phyloP scores from a whole-genome alignment of 2,888 invertebrate species.

The Suillia variegata region DNA sequence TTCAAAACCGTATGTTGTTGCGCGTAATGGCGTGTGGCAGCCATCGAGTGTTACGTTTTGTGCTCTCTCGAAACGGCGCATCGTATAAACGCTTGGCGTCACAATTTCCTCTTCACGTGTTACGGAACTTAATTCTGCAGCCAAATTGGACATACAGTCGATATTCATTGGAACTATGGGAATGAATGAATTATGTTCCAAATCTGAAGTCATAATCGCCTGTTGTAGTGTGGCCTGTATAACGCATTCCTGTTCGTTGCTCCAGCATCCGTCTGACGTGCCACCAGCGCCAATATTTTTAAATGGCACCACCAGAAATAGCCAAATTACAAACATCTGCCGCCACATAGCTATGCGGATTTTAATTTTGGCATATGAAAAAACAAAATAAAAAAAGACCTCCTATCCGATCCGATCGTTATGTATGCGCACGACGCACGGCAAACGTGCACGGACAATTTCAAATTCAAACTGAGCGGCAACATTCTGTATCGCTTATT shows the following conservation, averaged over 20 bases:
- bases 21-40: slow-evolving; percentile 45
- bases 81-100: slow-evolving; percentile 2
- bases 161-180: slow-evolving; percentile 47
- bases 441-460: slow-evolving; percentile 6
- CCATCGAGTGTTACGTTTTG: slow-evolving; percentile 45
- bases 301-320: not conserved
- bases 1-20: slow-evolving; percentile 47
- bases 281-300: too few relatives aligned
- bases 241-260: slow-evolving; percentile 28
- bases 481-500: slow-evolving; percentile 1
- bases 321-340: not conserved
- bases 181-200: too few relatives aligned
- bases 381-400: too few relatives aligned
- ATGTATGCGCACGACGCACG: not conserved
- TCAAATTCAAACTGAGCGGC: slow-evolving; percentile 20
- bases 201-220: too few relatives aligned
- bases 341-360: slow-evolving; percentile 2
- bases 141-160: slow-evolving; percentile 37
- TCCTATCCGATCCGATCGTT: not conserved
- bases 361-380: too few relatives aligned
- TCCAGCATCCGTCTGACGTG: slow-evolving; percentile 29
- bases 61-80: slow-evolving; percentile 35
- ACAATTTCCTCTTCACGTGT: slow-evolving; percentile 5
- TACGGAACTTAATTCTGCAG: slow-evolving; percentile 13
- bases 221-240: slow-evolving; percentile 40